phyloP scores from a whole-genome alignment of 2,888 invertebrate species.

The Periphyllus acericola region DNA sequence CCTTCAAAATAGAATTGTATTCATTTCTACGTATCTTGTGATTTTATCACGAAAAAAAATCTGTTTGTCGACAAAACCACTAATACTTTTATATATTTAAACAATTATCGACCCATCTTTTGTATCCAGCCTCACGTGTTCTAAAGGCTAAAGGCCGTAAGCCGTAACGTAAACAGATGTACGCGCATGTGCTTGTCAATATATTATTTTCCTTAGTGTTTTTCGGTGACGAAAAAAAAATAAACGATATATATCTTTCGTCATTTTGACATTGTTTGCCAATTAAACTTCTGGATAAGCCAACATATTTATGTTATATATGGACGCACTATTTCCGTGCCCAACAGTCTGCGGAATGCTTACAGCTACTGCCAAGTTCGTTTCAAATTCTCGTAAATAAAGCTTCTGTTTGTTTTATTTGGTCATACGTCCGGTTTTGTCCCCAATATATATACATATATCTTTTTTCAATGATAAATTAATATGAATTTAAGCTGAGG shows the following conservation, averaged over 20 bases:
- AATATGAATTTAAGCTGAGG: neutral
- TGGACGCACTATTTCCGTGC: slow-evolving; percentile 51
- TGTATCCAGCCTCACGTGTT: neutral
- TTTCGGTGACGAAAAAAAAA: neutral
- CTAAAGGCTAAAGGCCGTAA: neutral
- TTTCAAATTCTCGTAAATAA: slow-evolving; percentile 49
- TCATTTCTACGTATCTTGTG: neutral
- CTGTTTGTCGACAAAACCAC: neutral
- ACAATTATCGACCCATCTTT: slow-evolving; percentile 2
- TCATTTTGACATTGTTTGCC: slow-evolving; percentile 53
- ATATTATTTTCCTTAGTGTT: neutral
- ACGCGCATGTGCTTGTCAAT: neutral
- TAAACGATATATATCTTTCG: slow-evolving; percentile 24
- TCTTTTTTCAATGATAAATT: slow-evolving; percentile 9
- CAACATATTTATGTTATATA: slow-evolving; percentile 53
- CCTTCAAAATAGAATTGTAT: slow-evolving; percentile 27
- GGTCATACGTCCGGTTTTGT: slow-evolving; percentile 9
- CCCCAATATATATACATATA: neutral
- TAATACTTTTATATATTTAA: slow-evolving; percentile 4
- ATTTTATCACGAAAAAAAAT: slow-evolving; percentile 37
- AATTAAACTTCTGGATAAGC: slow-evolving; percentile 53
- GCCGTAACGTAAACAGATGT: neutral
- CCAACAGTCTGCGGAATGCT: slow-evolving; percentile 40
- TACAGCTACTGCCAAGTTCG: slow-evolving; percentile 40
- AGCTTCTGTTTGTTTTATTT: slow-evolving; percentile 38